Conservation (phyloP, 2,888 invertebrate genomes). For the Prenolepis imparis region DNA sequence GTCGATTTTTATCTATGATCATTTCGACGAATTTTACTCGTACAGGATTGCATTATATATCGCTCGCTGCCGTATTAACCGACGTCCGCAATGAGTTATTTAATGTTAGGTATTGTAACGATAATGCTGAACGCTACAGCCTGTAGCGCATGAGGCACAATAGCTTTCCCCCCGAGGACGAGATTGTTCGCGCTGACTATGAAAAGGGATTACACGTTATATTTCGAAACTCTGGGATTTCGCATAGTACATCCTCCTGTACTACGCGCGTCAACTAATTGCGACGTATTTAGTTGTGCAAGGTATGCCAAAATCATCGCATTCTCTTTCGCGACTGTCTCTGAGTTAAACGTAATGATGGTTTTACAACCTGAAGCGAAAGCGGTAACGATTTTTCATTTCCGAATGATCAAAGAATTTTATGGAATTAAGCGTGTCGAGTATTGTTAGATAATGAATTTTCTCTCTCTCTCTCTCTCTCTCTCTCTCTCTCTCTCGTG, state of each 20-base stretch:
- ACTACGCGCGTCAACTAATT: slow-evolving; percentile 67
- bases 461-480: neutral
- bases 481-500: no score
- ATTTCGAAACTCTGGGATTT: slow-evolving; percentile 68
- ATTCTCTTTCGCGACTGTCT: slow-evolving; percentile 1
- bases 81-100: slow-evolving; percentile 48
- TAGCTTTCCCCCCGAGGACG: slow-evolving; percentile 43
- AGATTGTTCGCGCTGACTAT: slow-evolving; percentile 60
- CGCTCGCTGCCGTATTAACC: slow-evolving; percentile 23
- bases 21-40: slow-evolving; percentile 18
- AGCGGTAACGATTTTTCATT: neutral
- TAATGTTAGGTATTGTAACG: slow-evolving; percentile 53
- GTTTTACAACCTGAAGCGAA: neutral
- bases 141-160: slow-evolving; percentile 40
- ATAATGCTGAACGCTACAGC: slow-evolving; percentile 31
- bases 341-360: neutral
- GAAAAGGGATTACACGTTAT: slow-evolving; percentile 63
- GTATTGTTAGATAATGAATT: slow-evolving; percentile 19
- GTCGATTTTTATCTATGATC: slow-evolving; percentile 28
- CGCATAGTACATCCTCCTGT: slow-evolving; percentile 62
- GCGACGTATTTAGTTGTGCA: slow-evolving; percentile 64
- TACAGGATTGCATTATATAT: neutral
- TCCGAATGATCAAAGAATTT: neutral
- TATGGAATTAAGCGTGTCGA: neutral
- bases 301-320: slow-evolving; percentile 44